Base-by-base conservation (phyloP, 2,888 invertebrate genomes). In the Acleris cristana region DNA sequence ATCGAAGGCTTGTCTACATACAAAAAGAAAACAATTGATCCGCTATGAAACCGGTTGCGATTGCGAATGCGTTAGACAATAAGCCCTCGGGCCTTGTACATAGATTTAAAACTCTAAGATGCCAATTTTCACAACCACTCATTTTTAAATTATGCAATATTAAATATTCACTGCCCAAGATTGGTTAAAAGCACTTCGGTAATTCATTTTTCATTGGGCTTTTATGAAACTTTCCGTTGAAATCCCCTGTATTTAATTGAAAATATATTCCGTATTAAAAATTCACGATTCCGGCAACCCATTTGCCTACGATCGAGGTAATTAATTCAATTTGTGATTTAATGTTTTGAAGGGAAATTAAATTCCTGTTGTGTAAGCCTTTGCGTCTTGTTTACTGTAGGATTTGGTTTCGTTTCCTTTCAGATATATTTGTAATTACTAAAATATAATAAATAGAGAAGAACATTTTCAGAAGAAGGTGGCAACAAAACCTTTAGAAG, bases 181-280 rank as follows among this genome's bases (percentile, higher is more conserved):
- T 73, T 70, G 69, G 73, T 67, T 73, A 70, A 76, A 73, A 76
- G 76, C 76, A 75, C 54, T 67, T 74, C 71, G 72, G 62, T 76
- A 74, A 78, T 75, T 72, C 71, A 75, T 76, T 77, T 78, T 77
- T 77, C 73, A 76, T 75, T 70, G 73, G 56, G 52, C 71, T 76
- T 74, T 77, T 73, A 73, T 68, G 70, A 72, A 74, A 72, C 66
- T 74, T 74, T 72, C 51, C 67, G 56, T 55, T 12, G 52, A 65
- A 72, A 64, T 51, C 70, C 67, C 70, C 72, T 65, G 69, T 65
- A 69, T 69, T 69, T 57, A 69, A 69, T 65, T 55, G 65, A 61
- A 65, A 65, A 65, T 61, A 69, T 57, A 69, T 67, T 67, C 58
- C 40, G 53, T 54, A 67, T 67, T 67, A 67, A 67, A 63, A 63